Evolutionary conservation across 2,888 invertebrate genomes (phyloP).

Genomic region (Incurvaria masculella): DNA sequence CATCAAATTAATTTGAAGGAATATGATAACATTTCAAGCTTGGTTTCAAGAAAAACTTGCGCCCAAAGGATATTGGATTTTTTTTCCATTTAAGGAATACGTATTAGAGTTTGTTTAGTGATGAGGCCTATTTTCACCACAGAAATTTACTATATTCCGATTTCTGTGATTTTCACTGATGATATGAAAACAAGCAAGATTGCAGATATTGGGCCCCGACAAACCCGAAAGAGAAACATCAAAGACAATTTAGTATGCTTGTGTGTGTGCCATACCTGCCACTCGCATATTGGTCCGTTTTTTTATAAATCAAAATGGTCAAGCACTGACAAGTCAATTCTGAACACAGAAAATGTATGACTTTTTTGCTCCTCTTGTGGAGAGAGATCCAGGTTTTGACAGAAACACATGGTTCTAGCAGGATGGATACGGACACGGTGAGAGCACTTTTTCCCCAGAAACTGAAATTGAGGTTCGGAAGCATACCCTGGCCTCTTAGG

Average conservation of each 20-base stretch:
- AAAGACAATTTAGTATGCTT: background rate
- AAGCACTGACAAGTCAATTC: background rate
- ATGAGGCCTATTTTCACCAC: no score
- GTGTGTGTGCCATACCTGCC: background rate
- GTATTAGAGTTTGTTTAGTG: background rate
- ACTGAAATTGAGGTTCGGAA: background rate
- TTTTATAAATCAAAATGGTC: background rate
- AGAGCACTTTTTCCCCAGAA: background rate
- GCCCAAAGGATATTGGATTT: background rate
- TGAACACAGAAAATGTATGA: background rate
- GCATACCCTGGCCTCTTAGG: background rate
- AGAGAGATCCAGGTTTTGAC: background rate
- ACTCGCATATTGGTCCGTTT: background rate
- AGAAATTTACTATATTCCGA: no score
- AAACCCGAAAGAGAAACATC: background rate
- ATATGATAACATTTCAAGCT: no score
- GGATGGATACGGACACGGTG: background rate
- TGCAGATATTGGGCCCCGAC: background rate
- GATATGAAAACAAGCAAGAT: no score
- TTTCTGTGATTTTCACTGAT: no score
- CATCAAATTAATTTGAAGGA: no score
- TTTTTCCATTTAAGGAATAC: background rate
- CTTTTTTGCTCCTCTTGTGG: background rate
- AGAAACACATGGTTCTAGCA: background rate
- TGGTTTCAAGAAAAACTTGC: no score